These are phyloP conservation scores for Protobothrops mucrosquamatus DNA, from an alignment of 2,113 vertebrate species.

Conservation along the genomic window DNA sequence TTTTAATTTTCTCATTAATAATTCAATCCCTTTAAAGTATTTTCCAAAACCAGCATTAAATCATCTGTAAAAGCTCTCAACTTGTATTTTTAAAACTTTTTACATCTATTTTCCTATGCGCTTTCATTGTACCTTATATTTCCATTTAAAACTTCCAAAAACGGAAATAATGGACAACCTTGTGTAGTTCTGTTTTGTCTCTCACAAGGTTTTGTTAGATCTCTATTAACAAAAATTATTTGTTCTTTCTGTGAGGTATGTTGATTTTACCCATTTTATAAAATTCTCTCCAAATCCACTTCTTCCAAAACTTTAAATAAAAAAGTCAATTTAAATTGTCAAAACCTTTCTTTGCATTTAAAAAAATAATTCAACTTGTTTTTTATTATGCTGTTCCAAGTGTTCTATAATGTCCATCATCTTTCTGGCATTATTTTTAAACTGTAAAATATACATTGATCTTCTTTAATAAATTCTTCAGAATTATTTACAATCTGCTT, in stretches of 20 bases:
- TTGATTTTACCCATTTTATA: no score
- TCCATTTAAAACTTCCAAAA: background rate
- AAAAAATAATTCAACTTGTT: background rate
- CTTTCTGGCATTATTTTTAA: background rate
- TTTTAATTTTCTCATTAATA: background rate
- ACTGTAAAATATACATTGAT: background rate
- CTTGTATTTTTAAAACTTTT: background rate
- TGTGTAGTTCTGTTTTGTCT: no score
- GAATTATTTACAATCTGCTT: background rate
- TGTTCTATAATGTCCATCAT: background rate
- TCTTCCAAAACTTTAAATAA: background rate
- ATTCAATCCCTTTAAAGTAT: background rate
- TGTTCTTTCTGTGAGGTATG: no score
- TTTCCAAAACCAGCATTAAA: background rate
- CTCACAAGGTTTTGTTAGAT: no score
- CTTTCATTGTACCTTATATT: background rate
- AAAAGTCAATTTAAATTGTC: background rate
- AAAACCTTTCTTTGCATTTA: background rate
- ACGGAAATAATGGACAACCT: background rate
- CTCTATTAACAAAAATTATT: no score
- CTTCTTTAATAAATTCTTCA: background rate
- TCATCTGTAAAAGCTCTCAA: background rate
- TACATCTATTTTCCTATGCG: background rate
- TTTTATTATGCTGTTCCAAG: background rate
- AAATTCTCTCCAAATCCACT: no score